phyloP scores from a whole-genome alignment of 2,888 invertebrate species.

The Dynastes hyllus region DNA sequence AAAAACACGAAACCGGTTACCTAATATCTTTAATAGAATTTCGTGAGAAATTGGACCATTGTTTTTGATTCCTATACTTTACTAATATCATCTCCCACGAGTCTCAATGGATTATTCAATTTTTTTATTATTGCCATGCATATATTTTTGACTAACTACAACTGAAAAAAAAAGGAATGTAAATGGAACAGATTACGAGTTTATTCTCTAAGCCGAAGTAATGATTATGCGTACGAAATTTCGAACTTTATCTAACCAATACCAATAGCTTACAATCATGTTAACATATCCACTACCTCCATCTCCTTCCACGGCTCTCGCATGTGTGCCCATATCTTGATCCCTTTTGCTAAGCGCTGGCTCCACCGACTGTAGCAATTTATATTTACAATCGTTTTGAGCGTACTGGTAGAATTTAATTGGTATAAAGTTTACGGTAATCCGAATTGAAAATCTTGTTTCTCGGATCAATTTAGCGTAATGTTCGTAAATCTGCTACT shows the following conservation, averaged over 20 bases:
- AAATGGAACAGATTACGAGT: too few relatives aligned
- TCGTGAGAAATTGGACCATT: too few relatives aligned
- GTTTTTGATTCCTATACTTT: too few relatives aligned
- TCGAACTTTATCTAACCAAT: conserved; percentile 18
- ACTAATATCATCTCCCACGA: too few relatives aligned
- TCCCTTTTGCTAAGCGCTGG: conserved; percentile 20
- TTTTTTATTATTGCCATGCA: too few relatives aligned
- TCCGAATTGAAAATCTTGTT: conserved; percentile 50
- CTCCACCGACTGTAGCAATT: conserved; percentile 36
- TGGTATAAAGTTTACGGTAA: conserved; percentile 47
- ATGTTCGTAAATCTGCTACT: conserved; percentile 44
- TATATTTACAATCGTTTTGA: conserved; percentile 36
- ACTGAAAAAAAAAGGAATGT: too few relatives aligned
- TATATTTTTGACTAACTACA: too few relatives aligned
- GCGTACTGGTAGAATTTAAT: conserved; percentile 44
- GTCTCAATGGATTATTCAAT: too few relatives aligned
- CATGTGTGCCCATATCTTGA: conserved; percentile 35
- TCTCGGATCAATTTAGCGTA: conserved; percentile 47
- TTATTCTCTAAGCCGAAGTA: too few relatives aligned
- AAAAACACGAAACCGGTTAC: too few relatives aligned
- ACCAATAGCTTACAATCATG: conserved; percentile 19
- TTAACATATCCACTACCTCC: conserved; percentile 23
- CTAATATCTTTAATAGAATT: too few relatives aligned
- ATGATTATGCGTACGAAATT: conserved; percentile 5
- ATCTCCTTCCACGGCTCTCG: conserved; percentile 27